Base-by-base conservation (phyloP, 2,888 invertebrate genomes). In the Tenthredo livida region DNA sequence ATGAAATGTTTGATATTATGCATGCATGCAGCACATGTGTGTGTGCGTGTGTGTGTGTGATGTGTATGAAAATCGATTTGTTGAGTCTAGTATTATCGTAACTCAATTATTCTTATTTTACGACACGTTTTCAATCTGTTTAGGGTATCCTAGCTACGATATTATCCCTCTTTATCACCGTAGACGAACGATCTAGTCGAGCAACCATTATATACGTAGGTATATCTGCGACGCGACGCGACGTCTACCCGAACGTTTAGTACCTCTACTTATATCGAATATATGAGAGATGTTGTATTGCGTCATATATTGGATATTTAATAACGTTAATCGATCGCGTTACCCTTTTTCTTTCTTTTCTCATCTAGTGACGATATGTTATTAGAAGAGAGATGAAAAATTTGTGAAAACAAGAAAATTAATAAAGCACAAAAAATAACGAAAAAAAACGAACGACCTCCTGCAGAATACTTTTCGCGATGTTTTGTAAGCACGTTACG, bases 71-170 rank as follows among this genome's bases (percentile, higher is more conserved):
- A 54, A 78, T 78, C 78, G 78, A 78, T 78, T 58, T 37, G 29
- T 17, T 25, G 37, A n/a, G 58, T 78, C 54, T 29, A 75, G 58
- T 54, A 58, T 78, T 78, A 78, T 78, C 78, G 78, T 78, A 58
- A 78, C 78, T 78, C 58, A 78, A 78, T 78, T 78, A 78, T 78
- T 78, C 78, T 40, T n/a, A 58, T 33, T 78, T 58, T 17, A 58
- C 17, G 33, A 37, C n/a, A 58, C 33, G 37, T 54, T 54, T 58
- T 29, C 78, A 58, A 58, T 33, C 54, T 58, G 54, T 58, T 58
- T 21, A 47, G 47, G 78, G 43, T 50, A 33, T 47, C 47, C 12
- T 21, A 29, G 29, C 25, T n/a, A 15, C 25, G n/a, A 47, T 75
- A 47, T 47, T 47, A 43, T 75, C 72, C 72, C 40, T 73, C 54